Evolutionary conservation across 2,113 vertebrate species (phyloP).

Genomic region (Gavialis gangeticus): DNA sequence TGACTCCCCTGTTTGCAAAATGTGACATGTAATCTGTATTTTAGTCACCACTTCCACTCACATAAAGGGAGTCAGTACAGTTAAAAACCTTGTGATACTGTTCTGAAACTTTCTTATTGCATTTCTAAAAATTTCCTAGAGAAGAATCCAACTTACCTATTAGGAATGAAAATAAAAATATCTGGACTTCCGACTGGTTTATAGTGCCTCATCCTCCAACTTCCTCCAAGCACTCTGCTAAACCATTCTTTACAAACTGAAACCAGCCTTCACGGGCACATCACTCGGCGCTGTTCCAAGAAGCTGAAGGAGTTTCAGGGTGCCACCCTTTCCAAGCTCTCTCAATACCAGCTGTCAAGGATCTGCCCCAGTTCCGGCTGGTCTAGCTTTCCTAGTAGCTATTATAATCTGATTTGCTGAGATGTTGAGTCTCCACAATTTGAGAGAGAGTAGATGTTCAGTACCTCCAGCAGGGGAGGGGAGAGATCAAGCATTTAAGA

Average conservation of each 20-base stretch:
- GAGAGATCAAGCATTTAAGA: neutral
- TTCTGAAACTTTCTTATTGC: neutral
- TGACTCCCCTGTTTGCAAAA: conserved; percentile 8
- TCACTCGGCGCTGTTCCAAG: neutral
- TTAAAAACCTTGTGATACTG: neutral
- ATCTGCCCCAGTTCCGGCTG: conserved; percentile 1
- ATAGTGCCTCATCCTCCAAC: neutral
- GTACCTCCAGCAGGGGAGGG: fast-evolving
- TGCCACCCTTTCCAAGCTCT: conserved; percentile 18
- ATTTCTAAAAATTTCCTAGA: neutral
- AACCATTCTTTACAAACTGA: neutral
- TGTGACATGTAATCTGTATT: neutral
- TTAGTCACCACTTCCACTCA: neutral
- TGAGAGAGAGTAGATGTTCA: neutral
- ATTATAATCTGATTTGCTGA: neutral
- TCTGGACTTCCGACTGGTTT: neutral
- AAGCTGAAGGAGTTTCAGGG: neutral
- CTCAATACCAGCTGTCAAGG: neutral
- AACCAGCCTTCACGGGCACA: neutral
- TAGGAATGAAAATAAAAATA: neutral
- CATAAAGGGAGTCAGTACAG: neutral
- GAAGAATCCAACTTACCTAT: neutral
- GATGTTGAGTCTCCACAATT: neutral
- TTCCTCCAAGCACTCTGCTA: neutral
- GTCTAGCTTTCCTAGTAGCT: neutral